These are phyloP conservation scores for cat (Felis catus) DNA, from an alignment of 2,113 vertebrate genomes.

Conservation along the genomic window F.catus_Fca126_mat1.0 CM031413.1:5958001-5958500, in stretches of 20 bases:
- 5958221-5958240: conserved; percentile 5
- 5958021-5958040: background rate
- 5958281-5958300: background rate
- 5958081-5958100: rapidly evolving
- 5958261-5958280: conserved; percentile 72
- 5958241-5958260: conserved; percentile 65
- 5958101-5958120: conserved; percentile 59
- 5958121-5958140: conserved; percentile 61
- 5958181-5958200: conserved; percentile 71
- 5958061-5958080: background rate
- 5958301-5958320: rapidly evolving
- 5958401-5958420: rapidly evolving
- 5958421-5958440: rapidly evolving
- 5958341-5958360: background rate
- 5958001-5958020: background rate
- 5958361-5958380: background rate
- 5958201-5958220: conserved; percentile 68
- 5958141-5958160: conserved; percentile 62
- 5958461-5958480: background rate
- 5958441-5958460: rapidly evolving
- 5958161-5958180: conserved; percentile 61
- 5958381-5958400: background rate
- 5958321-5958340: conserved; percentile 61
- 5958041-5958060: no score
- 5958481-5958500: background rate